Evolutionary conservation across 2,888 invertebrate species (phyloP).

Genomic region (Hirtodrosophila alboralis): DNA sequence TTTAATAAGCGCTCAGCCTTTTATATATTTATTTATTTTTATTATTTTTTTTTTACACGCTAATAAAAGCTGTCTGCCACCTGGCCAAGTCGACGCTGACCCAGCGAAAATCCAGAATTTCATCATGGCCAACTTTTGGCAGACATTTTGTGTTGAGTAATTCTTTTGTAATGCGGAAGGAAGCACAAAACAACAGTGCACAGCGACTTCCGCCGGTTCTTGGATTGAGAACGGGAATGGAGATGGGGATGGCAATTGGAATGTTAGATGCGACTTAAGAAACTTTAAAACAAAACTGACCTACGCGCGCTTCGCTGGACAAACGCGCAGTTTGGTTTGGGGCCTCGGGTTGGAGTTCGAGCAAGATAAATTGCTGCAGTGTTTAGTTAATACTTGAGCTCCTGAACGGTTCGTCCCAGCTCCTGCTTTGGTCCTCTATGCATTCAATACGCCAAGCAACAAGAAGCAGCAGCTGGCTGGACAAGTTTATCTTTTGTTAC

Average conservation of each 20-base stretch:
- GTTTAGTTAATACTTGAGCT: constrained; percentile 76
- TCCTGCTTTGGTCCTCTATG: constrained; percentile 14
- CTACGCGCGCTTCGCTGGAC: constrained; percentile 44
- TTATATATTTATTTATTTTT: constrained; percentile 9
- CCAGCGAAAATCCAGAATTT: constrained; percentile 36
- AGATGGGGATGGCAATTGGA: constrained; percentile 2
- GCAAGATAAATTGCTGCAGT: constrained; percentile 77
- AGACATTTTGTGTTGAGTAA: constrained; percentile 77
- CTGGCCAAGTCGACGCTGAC: constrained; percentile 33
- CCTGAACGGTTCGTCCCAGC: constrained; percentile 20
- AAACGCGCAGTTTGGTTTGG: constrained; percentile 20
- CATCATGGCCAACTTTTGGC: constrained; percentile 54
- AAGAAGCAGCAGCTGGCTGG: constrained; percentile 69
- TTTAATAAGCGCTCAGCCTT: constrained; percentile 14
- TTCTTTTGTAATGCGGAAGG: constrained; percentile 79
- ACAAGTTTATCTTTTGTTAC: constrained; percentile 80
- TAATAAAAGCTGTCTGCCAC: constrained; percentile 44
- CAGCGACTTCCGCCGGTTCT: constrained; percentile 56
- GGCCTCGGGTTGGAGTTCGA: constrained; percentile 11
- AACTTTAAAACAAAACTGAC: constrained; percentile 75
- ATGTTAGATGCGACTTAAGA: constrained; percentile 44
- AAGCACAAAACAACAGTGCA: constrained; percentile 66
- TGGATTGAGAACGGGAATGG: background rate
- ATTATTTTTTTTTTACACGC: constrained; percentile 12
- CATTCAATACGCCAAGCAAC: constrained; percentile 47